Percentiles rank a stretch among this genome's conserved stretches.
phyloP scores from a whole-genome alignment of 2,113 vertebrate genomes.

The Orthochromis indermauri region DNA sequence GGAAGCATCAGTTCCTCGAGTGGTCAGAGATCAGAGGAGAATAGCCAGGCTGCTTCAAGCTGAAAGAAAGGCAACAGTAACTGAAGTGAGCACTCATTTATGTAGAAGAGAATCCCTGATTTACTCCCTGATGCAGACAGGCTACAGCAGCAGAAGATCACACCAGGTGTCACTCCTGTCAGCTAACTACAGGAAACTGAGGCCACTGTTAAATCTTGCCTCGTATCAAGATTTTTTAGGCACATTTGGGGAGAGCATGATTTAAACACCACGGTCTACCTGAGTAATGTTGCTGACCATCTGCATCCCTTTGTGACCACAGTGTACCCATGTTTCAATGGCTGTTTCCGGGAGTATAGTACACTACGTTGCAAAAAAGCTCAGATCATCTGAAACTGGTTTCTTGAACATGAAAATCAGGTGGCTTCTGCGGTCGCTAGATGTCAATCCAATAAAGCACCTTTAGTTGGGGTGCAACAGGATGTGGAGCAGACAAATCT shows the following conservation, averaged over 20 bases:
- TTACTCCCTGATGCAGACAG: background rate
- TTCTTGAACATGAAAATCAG: background rate
- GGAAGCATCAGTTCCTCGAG: background rate
- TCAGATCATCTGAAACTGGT: background rate
- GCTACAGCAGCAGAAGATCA: background rate
- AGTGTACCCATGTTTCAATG: background rate
- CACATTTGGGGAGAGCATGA: background rate
- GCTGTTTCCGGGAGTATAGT: background rate
- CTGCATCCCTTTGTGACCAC: background rate
- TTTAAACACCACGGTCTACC: background rate
- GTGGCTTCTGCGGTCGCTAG: accelerated
- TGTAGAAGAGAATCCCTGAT: background rate
- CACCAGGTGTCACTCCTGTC: background rate
- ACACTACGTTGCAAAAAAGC: background rate
- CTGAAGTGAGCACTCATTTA: background rate
- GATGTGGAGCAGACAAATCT: background rate
- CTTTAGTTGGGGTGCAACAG: background rate
- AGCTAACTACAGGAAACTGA: background rate
- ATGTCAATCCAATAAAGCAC: background rate
- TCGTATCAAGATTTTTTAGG: background rate
- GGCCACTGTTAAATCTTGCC: background rate
- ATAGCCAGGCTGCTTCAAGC: background rate
- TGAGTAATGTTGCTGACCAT: background rate
- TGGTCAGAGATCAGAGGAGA: background rate
- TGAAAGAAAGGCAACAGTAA: background rate